These are phyloP conservation scores for Acleris sparsana DNA, from an alignment of 2,888 invertebrate genomes.

Conservation along the genomic window DNA sequence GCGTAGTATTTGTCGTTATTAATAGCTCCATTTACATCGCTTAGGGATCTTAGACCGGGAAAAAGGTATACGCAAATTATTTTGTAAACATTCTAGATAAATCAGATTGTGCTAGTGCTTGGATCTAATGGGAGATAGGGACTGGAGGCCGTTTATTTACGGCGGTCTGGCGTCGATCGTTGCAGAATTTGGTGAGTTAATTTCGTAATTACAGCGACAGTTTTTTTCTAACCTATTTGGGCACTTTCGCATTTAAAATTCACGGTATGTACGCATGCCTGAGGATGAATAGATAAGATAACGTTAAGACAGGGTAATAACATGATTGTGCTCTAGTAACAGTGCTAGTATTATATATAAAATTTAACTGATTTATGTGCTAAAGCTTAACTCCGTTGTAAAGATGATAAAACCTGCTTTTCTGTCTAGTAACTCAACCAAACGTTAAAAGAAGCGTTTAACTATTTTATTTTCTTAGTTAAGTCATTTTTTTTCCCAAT, in stretches of 20 bases:
- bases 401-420: no score
- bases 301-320: conserved; percentile 11
- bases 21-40: not conserved
- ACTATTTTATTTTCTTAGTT: no score
- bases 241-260: conserved; percentile 22
- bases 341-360: not conserved
- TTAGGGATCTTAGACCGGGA: conserved; percentile 16
- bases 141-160: conserved; percentile 97
- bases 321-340: not conserved
- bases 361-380: not conserved
- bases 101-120: conserved; percentile 32
- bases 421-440: no score
- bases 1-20: not conserved
- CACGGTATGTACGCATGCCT: conserved; percentile 18
- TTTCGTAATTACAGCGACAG: conserved; percentile 30
- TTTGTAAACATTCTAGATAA: conserved; percentile 24
- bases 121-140: conserved; percentile 88
- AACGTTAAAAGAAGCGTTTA: no score
- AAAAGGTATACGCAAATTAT: conserved; percentile 21
- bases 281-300: conserved; percentile 32
- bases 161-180: conserved; percentile 96
- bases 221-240: conserved; percentile 36
- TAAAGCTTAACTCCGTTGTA: no score
- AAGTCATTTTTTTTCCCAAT: no score
- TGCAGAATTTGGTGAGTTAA: conserved; percentile 93